Conservation (phyloP, 2,113 vertebrate species). For the Toxotes jaculatrix region DNA sequence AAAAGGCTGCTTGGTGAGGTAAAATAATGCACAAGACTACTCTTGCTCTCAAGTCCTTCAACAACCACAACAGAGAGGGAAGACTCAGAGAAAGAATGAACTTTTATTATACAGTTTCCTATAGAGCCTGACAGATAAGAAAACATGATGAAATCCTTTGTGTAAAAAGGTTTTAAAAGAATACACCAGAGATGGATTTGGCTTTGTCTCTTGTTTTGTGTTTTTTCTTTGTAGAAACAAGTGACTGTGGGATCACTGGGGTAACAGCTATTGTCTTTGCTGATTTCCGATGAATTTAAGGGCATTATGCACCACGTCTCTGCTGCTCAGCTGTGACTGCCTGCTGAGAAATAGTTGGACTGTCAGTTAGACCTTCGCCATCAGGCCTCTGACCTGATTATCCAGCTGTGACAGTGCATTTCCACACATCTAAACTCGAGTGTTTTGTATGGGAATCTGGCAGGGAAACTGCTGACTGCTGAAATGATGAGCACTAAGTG, state of each 20-base stretch:
- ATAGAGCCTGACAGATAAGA: conserved; percentile 10
- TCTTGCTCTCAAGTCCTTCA: conserved; percentile 12
- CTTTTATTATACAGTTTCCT: conserved; percentile 29
- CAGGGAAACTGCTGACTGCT: conserved; percentile 39
- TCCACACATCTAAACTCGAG: conserved; percentile 39
- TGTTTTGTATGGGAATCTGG: conserved; percentile 18
- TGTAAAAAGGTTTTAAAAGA: conserved; percentile 22
- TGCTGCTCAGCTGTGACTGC: conserved; percentile 37
- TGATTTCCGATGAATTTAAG: conserved; percentile 39
- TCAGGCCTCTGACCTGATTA: conserved; percentile 58
- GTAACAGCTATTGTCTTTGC: conserved; percentile 14
- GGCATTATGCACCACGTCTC: conserved; percentile 15
- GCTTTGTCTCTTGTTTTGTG: conserved; percentile 15
- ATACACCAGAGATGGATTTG: conserved; percentile 12
- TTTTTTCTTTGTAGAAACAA: not conserved
- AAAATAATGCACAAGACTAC: not conserved
- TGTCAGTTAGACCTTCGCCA: conserved; percentile 49
- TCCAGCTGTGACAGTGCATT: conserved; percentile 67
- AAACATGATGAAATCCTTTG: conserved; percentile 42
- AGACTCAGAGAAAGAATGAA: not conserved
- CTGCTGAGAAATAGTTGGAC: conserved; percentile 57
- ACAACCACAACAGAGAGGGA: not conserved
- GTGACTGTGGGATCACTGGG: not conserved
- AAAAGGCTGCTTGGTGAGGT: conserved; percentile 11
- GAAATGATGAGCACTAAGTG: conserved; percentile 40